These are phyloP conservation scores for Beaufortia kweichowensis DNA, from an alignment of 2,113 vertebrate species.

Conservation along the genomic window DNA sequence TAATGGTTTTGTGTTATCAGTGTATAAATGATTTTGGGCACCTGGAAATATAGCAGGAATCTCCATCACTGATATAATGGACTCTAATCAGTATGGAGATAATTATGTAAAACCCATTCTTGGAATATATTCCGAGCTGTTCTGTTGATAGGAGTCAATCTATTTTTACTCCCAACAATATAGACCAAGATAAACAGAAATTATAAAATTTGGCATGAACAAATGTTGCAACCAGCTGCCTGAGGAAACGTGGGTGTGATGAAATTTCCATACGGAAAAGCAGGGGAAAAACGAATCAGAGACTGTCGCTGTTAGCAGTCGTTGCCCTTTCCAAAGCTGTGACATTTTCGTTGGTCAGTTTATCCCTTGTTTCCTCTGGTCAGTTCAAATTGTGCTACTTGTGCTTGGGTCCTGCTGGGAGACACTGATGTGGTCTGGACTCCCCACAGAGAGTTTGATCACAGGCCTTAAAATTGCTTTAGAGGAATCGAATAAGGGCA, in stretches of 20 bases:
- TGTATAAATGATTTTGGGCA: constrained; percentile 17
- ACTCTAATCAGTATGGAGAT: background rate
- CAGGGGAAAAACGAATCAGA: constrained; percentile 44
- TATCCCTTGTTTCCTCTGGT: constrained; percentile 38
- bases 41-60: constrained; percentile 1
- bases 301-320: constrained; percentile 33
- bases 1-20: no score
- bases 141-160: background rate
- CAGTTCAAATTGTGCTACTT: constrained; percentile 42
- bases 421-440: constrained; percentile 25
- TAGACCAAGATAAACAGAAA: background rate
- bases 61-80: background rate
- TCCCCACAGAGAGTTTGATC: constrained; percentile 33
- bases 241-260: background rate
- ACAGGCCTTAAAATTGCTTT: constrained; percentile 38
- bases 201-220: constrained; percentile 11
- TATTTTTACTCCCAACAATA: no score
- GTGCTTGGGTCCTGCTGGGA: constrained; percentile 26
- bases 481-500: constrained; percentile 17
- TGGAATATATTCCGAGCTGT: background rate
- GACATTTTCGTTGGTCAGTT: constrained; percentile 43
- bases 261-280: constrained; percentile 31
- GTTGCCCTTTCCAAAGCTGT: constrained; percentile 56
- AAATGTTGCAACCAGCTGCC: background rate
- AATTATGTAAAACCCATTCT: constrained; percentile 14